phyloP scores from a whole-genome alignment of 2,888 invertebrate species.

The Phragmatobia fuliginosa region DNA sequence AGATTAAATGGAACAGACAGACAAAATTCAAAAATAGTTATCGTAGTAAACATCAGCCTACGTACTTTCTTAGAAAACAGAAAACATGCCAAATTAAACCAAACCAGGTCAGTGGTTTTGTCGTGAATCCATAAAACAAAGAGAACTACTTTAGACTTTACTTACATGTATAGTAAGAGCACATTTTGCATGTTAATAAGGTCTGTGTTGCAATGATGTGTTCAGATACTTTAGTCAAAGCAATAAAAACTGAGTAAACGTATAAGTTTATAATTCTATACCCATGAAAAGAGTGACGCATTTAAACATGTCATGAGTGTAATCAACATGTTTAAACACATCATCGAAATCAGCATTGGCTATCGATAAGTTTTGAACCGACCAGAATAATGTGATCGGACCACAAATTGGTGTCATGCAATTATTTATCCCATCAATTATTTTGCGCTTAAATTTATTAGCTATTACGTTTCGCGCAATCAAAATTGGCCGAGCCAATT shows the following conservation, averaged over 20 bases:
- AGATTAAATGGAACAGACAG: too few relatives aligned
- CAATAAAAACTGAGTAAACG: too few relatives aligned
- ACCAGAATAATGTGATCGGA: slow-evolving; percentile 11
- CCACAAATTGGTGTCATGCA: slow-evolving; percentile 17
- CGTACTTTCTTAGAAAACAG: too few relatives aligned
- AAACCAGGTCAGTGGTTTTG: too few relatives aligned
- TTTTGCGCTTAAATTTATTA: slow-evolving; percentile 14
- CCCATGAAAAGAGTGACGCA: background rate
- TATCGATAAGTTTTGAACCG: slow-evolving; percentile 3
- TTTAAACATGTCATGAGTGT: background rate
- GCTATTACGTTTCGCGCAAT: slow-evolving; percentile 2
- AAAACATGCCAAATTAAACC: too few relatives aligned
- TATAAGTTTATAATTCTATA: too few relatives aligned
- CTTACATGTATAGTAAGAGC: too few relatives aligned
- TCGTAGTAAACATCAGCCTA: too few relatives aligned
- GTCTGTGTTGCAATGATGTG: background rate
- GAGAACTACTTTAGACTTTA: too few relatives aligned
- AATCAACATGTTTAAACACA: background rate
- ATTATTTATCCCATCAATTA: slow-evolving; percentile 21
- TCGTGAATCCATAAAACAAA: too few relatives aligned
- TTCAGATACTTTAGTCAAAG: background rate
- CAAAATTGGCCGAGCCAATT: slow-evolving; percentile 13
- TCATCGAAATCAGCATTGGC: slow-evolving; percentile 10
- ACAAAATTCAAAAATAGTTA: too few relatives aligned
- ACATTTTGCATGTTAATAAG: too few relatives aligned